Conservation (phyloP, 2,888 invertebrate species). For the Anaspis maculata region DNA sequence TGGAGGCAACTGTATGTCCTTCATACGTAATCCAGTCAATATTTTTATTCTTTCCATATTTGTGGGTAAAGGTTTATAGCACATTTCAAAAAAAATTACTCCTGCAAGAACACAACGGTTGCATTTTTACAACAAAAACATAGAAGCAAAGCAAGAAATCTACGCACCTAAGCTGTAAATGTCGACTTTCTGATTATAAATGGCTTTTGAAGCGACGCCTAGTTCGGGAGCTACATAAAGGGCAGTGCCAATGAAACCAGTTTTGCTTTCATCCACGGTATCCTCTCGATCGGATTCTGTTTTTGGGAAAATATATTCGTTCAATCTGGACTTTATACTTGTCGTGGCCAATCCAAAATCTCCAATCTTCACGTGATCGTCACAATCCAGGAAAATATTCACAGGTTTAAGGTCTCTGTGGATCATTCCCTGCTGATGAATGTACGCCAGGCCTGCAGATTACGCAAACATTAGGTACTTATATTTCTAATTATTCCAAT, state of each 20-base stretch:
- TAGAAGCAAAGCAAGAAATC: too few relatives aligned
- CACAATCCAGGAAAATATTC: conserved; percentile 91
- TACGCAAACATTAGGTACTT: conserved; percentile 34
- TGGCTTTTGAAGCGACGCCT: conserved; percentile 59
- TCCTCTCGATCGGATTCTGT: conserved; percentile 31
- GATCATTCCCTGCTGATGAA: conserved; percentile 87
- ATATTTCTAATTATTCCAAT: background rate
- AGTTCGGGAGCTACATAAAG: conserved; percentile 94
- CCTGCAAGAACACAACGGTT: too few relatives aligned
- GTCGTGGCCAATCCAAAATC: conserved; percentile 96
- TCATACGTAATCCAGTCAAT: conserved; percentile 61
- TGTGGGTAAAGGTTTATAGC: conserved; percentile 72
- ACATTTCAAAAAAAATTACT: conserved; percentile 94
- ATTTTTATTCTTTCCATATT: conserved; percentile 84
- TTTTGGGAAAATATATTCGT: conserved; percentile 18
- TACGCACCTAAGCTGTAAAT: conserved; percentile 51
- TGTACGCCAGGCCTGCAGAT: conserved; percentile 83
- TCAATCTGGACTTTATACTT: conserved; percentile 43
- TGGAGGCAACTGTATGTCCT: conserved; percentile 62
- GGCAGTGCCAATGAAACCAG: conserved; percentile 87
- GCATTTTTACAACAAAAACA: too few relatives aligned
- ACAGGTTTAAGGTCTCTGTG: conserved; percentile 81
- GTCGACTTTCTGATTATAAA: conserved; percentile 79
- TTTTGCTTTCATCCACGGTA: conserved; percentile 46
- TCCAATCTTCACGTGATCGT: conserved; percentile 95